Base-by-base conservation (phyloP, 1,140 invertebrate species). In the Trichoplusia ni region DNA sequence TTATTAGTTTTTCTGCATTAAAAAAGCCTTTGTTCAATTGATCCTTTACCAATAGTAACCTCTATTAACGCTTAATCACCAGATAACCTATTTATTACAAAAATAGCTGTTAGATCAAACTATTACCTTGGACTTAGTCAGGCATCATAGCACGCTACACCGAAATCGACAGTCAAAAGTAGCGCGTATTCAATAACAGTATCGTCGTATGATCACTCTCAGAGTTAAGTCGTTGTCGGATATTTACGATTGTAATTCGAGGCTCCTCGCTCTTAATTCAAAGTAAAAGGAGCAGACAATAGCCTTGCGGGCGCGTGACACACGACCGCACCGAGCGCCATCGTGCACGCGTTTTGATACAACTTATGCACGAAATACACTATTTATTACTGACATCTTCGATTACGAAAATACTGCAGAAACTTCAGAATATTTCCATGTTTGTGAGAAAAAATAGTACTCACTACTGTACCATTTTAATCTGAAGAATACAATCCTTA, bases 211-310 rank as follows among this genome's bases (percentile, higher is more conserved):
- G 38, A 71, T 67, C 53, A 59, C 76, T 77, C 69, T 47, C 68
- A 77, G 73, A 72, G 70, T 73, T 29, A 47, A 69, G 53, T 53
- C 58, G 70, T 69, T 71, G 64, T 76, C 76, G 70, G 68, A 78
- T 79, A 79, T 82, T 77, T 78, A 82, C 77, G 70, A 64, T 56
- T 46, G 73, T 77, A 76, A 81, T 81, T 81, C 64, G 68, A 77
- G 70, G 68, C 49, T 67, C 65, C 60, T 66, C 67, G 64, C 56
- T 65, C 61, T 72, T 74, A 72, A 74, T 73, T 69, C 66, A 64
- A 79, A 78, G 79, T 81, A 83, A 83, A 74, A 76, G 79, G 81
- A 64, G 69, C 42, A 67, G 42, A 68, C 54, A 70, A 67, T 61
- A 82, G 74, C 80, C 79, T 84, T 81, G 80, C 68, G n/a, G 33